Conservation (phyloP, 2,888 invertebrate species). For the Euzetes globulus region DNA sequence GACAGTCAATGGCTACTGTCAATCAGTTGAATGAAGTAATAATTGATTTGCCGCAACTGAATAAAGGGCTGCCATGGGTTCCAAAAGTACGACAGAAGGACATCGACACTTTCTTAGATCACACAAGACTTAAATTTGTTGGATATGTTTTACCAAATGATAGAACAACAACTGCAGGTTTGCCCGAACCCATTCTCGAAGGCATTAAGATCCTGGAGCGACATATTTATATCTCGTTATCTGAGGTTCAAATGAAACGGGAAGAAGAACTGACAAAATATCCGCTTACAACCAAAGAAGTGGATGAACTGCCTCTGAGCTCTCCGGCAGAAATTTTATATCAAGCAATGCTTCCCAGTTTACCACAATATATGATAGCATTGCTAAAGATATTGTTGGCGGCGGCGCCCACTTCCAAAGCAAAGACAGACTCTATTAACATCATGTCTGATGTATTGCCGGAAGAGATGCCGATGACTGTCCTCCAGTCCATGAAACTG, state of each 20-base stretch:
- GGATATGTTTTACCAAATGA: slow-evolving; percentile 80
- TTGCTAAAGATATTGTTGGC: slow-evolving; percentile 91
- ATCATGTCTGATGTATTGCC: slow-evolving; percentile 96
- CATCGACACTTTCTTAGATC: slow-evolving; percentile 82
- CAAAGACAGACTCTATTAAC: slow-evolving; percentile 94
- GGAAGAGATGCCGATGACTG: slow-evolving; percentile 95
- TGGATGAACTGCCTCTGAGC: slow-evolving; percentile 50
- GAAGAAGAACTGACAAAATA: slow-evolving; percentile 85
- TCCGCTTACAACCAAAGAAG: slow-evolving; percentile 55
- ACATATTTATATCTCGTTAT: slow-evolving; percentile 86
- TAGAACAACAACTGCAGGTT: slow-evolving; percentile 77
- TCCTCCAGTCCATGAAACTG: slow-evolving; percentile 84
- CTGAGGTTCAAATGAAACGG: slow-evolving; percentile 81
- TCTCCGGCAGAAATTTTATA: slow-evolving; percentile 83
- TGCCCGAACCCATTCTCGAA: slow-evolving; percentile 94
- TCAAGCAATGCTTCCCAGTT: slow-evolving; percentile 84
- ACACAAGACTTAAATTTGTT: slow-evolving; percentile 87
- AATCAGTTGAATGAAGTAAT: background rate
- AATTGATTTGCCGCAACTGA: slow-evolving; percentile 5
- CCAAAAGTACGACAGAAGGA: slow-evolving; percentile 92
- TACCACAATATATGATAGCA: slow-evolving; percentile 97
- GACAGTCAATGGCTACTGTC: background rate
- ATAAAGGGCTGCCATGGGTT: slow-evolving; percentile 76
- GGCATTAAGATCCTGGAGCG: slow-evolving; percentile 79
- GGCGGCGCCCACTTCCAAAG: slow-evolving; percentile 97